These are phyloP conservation scores for Acanthornis magna DNA, from an alignment of 2,797 vertebrate species.

Conservation along the genomic window DNA sequence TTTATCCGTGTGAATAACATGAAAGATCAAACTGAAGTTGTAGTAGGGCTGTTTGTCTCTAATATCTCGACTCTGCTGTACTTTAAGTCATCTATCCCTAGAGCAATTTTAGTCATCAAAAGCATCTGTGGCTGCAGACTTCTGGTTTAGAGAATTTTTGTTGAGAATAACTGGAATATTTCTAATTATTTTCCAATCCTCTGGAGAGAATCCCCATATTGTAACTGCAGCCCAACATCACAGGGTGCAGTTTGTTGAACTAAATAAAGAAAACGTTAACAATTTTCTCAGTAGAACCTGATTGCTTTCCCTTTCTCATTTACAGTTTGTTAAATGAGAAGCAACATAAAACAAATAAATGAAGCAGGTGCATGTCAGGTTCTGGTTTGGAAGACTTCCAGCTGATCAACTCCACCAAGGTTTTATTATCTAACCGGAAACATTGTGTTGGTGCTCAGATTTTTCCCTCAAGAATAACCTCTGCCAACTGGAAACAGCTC, in stretches of 20 bases:
- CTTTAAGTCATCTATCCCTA: conserved; percentile 9
- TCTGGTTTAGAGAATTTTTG: neutral
- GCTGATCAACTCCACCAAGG: conserved; percentile 56
- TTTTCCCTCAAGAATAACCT: conserved; percentile 64
- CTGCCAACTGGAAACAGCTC: conserved; percentile 64
- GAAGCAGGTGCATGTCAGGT: conserved; percentile 63
- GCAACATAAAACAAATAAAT: conserved; percentile 55
- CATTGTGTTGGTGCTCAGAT: conserved; percentile 72
- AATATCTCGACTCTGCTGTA: neutral
- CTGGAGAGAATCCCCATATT: neutral
- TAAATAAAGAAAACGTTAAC: conserved; percentile 47
- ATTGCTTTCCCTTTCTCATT: conserved; percentile 36
- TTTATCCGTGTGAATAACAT: neutral
- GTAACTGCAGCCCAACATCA: conserved; percentile 13
- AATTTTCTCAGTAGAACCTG: conserved; percentile 50
- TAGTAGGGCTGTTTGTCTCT: neutral
- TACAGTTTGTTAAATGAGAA: conserved; percentile 47
- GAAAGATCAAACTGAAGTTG: neutral
- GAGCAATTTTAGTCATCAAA: neutral
- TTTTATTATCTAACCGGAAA: conserved; percentile 74
- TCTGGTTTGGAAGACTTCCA: conserved; percentile 54
- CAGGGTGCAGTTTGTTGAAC: conserved; percentile 28
- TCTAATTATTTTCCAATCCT: conserved; percentile 13
- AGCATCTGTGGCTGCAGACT: neutral
- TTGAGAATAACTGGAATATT: conserved; percentile 6